Percentiles rank a stretch among this genome's conserved stretches.
Evolutionary conservation across 2,888 invertebrate genomes (phyloP).

Genomic region (Vesta saturnalis): DNA sequence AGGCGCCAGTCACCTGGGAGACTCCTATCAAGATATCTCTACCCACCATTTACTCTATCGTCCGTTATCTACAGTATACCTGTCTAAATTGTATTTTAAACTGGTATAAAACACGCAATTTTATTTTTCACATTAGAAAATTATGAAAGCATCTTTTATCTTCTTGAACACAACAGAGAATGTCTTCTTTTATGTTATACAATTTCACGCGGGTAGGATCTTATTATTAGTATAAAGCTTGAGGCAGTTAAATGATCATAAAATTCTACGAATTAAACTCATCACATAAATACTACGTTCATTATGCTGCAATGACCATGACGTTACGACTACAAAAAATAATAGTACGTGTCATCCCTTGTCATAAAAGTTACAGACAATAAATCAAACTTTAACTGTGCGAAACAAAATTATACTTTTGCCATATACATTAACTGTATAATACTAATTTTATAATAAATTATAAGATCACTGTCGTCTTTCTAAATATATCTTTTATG

Average conservation of each 20-base stretch:
- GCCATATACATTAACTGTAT: slow-evolving; percentile 17
- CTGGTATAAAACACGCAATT: slow-evolving; percentile 34
- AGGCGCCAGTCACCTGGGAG: slow-evolving; percentile 61
- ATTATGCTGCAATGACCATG: slow-evolving; percentile 55
- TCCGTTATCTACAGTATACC: slow-evolving; percentile 47
- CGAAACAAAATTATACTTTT: slow-evolving; percentile 31
- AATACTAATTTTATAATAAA: slow-evolving; percentile 33
- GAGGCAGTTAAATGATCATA: slow-evolving; percentile 51
- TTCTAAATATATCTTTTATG: slow-evolving; percentile 7
- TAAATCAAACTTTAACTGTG: slow-evolving; percentile 56
- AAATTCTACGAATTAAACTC: slow-evolving; percentile 54
- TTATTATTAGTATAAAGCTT: slow-evolving; percentile 36
- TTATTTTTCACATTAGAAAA: neutral
- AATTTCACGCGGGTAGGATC: slow-evolving; percentile 32
- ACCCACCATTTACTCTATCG: slow-evolving; percentile 44
- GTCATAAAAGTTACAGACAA: slow-evolving; percentile 58
- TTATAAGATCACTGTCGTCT: slow-evolving; percentile 14
- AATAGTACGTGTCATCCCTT: slow-evolving; percentile 53
- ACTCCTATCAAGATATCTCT: slow-evolving; percentile 55
- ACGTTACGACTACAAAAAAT: slow-evolving; percentile 52
- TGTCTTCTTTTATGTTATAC: slow-evolving; percentile 34
- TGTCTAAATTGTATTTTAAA: slow-evolving; percentile 40
- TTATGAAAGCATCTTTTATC: slow-evolving; percentile 23
- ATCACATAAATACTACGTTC: slow-evolving; percentile 54
- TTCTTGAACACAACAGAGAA: slow-evolving; percentile 21